Base-by-base conservation (phyloP, 2,113 vertebrate species). In the Aramus guarauna region DNA sequence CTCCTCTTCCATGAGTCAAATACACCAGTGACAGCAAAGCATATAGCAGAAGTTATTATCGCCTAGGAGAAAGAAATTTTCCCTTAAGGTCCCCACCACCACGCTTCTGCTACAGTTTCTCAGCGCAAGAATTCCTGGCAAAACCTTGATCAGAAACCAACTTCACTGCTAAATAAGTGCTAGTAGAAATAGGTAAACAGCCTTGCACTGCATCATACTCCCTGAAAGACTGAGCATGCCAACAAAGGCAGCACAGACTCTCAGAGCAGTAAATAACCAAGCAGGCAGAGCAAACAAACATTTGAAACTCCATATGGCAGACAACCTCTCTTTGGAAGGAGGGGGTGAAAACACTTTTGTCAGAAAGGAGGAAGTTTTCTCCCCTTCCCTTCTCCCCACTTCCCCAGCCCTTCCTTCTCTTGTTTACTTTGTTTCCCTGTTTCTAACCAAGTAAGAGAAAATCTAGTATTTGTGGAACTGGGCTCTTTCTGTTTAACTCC, bases 401-500 rank as follows among this genome's bases (percentile, higher is more conserved):
- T 95, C 74, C 58, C 62, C 67, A 90, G 71, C 26, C 71, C 41
- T 90, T 85, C 77, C 82, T 92, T 79, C 74, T 56, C 91, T 91
- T 87, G 85, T 95, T 96, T 95, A 90, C 92, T 96, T 94, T 83
- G 50, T 83, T 95, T 88, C 78, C 62, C 63, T 84, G 67, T 94
- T 91, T 91, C 84, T 58, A 91, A 91, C 59, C 84, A 91, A 94
- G 66, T 56, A 80, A 66, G 71, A 90, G 48, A 95, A 94, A 67
- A 93, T 87, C 62, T 66, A 74, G 89, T 91, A 89, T 96, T 96
- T 97, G 86, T 92, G 87, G 89, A 95, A 88, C 91, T 73, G 67
- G 71, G 26, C 47, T 97, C 87, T 91, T 91, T 91, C 97, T 96
- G 69, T 94, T 97, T 82, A 96, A 80, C 86, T 94, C 89, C 71